phyloP scores from a whole-genome alignment of 1,140 invertebrate genomes.

The Zaprionus nigranus region DNA sequence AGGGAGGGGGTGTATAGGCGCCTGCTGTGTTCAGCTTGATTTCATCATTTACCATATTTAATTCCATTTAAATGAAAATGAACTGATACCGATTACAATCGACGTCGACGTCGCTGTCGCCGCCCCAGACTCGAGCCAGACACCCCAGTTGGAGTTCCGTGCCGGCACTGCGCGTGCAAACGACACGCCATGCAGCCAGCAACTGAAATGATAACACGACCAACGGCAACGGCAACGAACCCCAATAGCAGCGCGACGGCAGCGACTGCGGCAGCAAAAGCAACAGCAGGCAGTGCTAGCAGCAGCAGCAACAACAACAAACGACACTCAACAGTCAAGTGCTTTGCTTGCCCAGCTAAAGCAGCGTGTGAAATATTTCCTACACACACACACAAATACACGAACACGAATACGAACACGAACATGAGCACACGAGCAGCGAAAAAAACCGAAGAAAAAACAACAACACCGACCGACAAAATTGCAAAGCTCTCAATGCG shows the following conservation, averaged over 20 bases:
- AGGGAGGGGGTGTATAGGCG: not conserved
- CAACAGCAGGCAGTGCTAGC: conserved; percentile 15
- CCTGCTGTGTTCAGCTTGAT: conserved; percentile 56
- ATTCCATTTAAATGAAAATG: conserved; percentile 83
- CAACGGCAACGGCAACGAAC: conserved; percentile 61
- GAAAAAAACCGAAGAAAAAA: conserved; percentile 31
- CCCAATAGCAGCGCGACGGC: conserved; percentile 48
- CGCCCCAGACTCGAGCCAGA: conserved; percentile 60
- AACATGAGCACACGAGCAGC: conserved; percentile 7
- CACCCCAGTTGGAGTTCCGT: conserved; percentile 34
- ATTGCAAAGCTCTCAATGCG: conserved; percentile 76
- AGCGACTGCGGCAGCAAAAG: conserved; percentile 18
- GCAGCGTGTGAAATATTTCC: conserved; percentile 80
- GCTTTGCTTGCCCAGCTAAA: conserved; percentile 74
- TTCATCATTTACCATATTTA: conserved; percentile 83
- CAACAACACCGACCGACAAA: conserved; percentile 58
- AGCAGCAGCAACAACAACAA: conserved; percentile 45
- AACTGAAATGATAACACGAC: conserved; percentile 73
- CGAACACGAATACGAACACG: conserved; percentile 11
- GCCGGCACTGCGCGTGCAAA: conserved; percentile 37
- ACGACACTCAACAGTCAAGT: conserved; percentile 77
- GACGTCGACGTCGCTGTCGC: conserved; percentile 35
- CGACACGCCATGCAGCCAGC: conserved; percentile 63
- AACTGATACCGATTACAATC: conserved; percentile 80
- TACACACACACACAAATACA: conserved; percentile 31